A percentile compares a stretch with the other conserved stretches of the same genome.
phyloP scores from a whole-genome alignment of 2,113 vertebrate species.

The Asarcornis scutulata region DNA sequence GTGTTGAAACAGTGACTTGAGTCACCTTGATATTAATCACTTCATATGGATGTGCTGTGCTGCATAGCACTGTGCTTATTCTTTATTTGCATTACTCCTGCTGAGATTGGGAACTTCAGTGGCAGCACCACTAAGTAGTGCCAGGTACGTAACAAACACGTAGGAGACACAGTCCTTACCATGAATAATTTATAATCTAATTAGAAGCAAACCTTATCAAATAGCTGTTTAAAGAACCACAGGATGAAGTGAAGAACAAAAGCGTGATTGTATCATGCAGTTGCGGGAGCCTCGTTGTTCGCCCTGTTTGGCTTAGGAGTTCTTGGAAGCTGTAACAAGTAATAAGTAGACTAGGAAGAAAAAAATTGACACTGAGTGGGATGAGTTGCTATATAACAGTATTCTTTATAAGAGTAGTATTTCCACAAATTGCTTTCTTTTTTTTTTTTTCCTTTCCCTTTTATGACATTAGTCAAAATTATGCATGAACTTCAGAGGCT shows the following conservation, averaged over 20 bases:
- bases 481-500: neutral
- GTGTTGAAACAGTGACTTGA: neutral
- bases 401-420: neutral
- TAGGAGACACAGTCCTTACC: neutral
- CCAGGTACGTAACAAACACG: neutral
- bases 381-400: neutral
- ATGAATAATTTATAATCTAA: constrained; percentile 21
- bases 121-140: neutral
- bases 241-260: constrained; percentile 9
- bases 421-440: constrained; percentile 17
- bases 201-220: constrained; percentile 10
- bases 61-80: neutral
- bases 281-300: neutral
- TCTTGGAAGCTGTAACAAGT: neutral
- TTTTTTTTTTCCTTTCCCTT: neutral
- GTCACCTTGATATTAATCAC: neutral
- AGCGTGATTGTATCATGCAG: neutral
- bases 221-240: neutral
- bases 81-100: neutral
- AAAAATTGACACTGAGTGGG: neutral
- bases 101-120: neutral
- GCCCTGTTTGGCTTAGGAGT: neutral
- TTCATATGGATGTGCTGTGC: neutral
- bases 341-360: neutral
- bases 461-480: constrained; percentile 9